Conservation (phyloP, 2,797 vertebrate genomes). For the Ctenosaura bakeri region DNA sequence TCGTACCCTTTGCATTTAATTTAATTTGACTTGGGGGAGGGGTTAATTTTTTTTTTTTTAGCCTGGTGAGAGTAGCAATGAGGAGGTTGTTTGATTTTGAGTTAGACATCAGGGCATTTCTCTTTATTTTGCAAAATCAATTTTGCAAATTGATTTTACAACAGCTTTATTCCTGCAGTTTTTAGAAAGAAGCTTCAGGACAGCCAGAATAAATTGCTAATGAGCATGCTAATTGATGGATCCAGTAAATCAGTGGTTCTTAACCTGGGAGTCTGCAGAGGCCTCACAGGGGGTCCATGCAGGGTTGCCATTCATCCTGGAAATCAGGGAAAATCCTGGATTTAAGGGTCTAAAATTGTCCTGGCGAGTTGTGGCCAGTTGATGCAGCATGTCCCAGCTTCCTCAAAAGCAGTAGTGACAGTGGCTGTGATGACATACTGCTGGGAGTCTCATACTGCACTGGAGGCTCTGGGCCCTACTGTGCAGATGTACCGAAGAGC, state of each 20-base stretch:
- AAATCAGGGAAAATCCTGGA: no score
- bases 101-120: not conserved
- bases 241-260: not conserved
- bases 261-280: no score
- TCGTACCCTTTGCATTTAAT: constrained; percentile 3
- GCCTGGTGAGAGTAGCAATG: not conserved
- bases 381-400: no score
- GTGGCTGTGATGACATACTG: no score
- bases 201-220: not conserved
- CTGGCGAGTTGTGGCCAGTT: no score
- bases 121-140: not conserved
- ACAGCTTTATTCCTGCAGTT: not conserved
- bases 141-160: not conserved
- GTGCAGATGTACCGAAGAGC: no score
- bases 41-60: not conserved
- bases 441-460: no score
- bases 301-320: no score
- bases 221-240: not conserved
- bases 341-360: no score
- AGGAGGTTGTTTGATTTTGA: not conserved
- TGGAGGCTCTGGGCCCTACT: no score
- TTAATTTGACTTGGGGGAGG: not conserved
- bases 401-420: no score
- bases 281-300: no score
- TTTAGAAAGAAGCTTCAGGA: constrained; percentile 28